A percentile compares a stretch with the other conserved stretches of the same genome.
Conservation (phyloP, 2,888 invertebrate genomes). For the Mystacides longicornis region DNA sequence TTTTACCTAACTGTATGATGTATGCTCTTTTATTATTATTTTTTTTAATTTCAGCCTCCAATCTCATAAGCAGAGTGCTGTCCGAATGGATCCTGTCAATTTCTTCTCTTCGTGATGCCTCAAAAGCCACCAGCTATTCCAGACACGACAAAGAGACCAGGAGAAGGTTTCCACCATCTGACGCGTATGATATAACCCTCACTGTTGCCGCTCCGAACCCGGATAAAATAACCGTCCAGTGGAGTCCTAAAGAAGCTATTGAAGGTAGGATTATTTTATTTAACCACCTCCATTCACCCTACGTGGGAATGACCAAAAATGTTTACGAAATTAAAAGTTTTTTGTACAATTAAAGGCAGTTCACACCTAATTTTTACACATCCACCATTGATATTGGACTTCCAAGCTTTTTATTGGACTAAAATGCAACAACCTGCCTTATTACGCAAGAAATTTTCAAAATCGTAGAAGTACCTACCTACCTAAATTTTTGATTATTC, state of each 20-base stretch:
- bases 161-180: conserved; percentile 47
- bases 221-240: conserved; percentile 55
- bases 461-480: too few species aligned
- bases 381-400: too few species aligned
- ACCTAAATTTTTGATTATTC: too few species aligned
- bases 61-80: conserved; percentile 46
- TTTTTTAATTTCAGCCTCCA: conserved; percentile 37
- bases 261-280: conserved; percentile 41
- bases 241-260: conserved; percentile 62
- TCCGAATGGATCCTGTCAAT: conserved; percentile 49
- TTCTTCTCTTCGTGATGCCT: conserved; percentile 37
- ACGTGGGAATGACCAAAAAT: too few species aligned
- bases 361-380: too few species aligned
- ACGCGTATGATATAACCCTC: conserved; percentile 70
- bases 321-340: too few species aligned
- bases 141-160: conserved; percentile 31
- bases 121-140: conserved; percentile 39
- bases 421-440: too few species aligned
- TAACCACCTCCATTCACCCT: too few species aligned
- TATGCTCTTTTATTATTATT: neutral
- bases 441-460: too few species aligned
- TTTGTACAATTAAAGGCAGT: too few species aligned
- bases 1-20: neutral
- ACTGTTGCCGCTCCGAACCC: conserved; percentile 81
- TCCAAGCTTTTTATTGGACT: too few species aligned